Base-by-base conservation (phyloP, 2,888 invertebrate species). In the Schizaphis graminum region DNA sequence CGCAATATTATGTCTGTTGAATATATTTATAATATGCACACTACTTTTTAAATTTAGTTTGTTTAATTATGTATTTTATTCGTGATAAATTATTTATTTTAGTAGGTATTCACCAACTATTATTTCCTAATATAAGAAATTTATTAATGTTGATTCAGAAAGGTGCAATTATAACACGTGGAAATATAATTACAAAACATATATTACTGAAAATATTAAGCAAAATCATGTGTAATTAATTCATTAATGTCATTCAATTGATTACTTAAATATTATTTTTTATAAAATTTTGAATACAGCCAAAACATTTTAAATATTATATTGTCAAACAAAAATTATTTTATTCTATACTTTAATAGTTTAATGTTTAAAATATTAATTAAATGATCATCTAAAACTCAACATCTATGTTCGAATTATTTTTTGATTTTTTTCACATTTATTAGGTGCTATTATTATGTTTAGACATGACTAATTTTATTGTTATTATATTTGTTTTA, bases 401-500 rank as follows among this genome's bases (percentile, higher is more conserved):
- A 61, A 61, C 28, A 28, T 28, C 4, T 61, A 61, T 8, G 61
- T 28, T 11, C 28, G 28, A 61, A 61, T 28, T 28, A 28, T 61
- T 10, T 61, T n/a, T 28, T 28, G 10, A 10, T 44, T 44, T 44
- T 44, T 44, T 28, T 61, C 61, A 61, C 61, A 61, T 61, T 28
- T 61, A 61, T 61, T 11, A 61, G 28, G 11, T 28, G 41, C 35
- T 89, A 57, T 89, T 35, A 56, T 89, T 57, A 26, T 28, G 41
- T 57, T 41, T 7, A 44, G 28, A 41, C 13, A 89, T 41, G 44
- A 41, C 41, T 56, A 16, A 89, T 44, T 89, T 89, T 89, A 89
- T 89, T 89, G 24, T 85, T 85, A 57, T 89, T 57, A 41, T 57
- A 89, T 89, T 89, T 89, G 26, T 28, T 57, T 57, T 89, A 41